phyloP scores from a whole-genome alignment of 2,797 vertebrate genomes.

The Artibeus lituratus region DNA sequence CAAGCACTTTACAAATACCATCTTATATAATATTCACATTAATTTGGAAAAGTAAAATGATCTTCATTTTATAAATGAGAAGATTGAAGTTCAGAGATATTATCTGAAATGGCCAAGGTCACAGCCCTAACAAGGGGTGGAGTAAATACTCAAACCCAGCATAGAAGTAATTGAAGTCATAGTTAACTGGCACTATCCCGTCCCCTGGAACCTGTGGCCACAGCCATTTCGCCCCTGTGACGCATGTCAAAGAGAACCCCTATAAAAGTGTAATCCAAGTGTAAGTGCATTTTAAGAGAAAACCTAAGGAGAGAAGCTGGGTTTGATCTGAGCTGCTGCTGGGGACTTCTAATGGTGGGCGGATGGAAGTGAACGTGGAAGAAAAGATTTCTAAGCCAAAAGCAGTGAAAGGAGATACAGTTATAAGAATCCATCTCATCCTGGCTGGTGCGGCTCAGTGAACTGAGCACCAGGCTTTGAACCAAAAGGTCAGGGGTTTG shows the following conservation, averaged over 20 bases:
- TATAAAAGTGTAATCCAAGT: background rate
- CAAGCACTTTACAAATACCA: slow-evolving; percentile 5
- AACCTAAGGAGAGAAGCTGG: background rate
- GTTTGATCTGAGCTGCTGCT: background rate
- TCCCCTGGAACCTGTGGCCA: background rate
- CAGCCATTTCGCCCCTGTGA: background rate
- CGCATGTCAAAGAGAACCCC: background rate
- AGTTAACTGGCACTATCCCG: background rate
- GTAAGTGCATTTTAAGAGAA: background rate
- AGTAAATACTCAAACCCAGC: slow-evolving; percentile 14
- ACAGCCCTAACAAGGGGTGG: background rate
- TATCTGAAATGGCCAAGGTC: background rate
- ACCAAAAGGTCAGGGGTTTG: too few relatives aligned
- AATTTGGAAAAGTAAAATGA: background rate
- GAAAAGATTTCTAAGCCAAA: background rate
- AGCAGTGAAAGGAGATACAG: background rate
- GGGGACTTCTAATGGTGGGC: background rate
- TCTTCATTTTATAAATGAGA: slow-evolving; percentile 26
- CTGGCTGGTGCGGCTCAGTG: too few relatives aligned
- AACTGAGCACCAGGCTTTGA: too few relatives aligned
- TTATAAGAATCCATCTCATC: background rate
- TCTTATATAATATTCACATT: background rate
- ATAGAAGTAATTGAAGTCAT: background rate
- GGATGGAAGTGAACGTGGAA: background rate
- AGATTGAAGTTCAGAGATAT: background rate